Conservation (phyloP, 2,797 vertebrate species). For the Falco cherrug region DNA sequence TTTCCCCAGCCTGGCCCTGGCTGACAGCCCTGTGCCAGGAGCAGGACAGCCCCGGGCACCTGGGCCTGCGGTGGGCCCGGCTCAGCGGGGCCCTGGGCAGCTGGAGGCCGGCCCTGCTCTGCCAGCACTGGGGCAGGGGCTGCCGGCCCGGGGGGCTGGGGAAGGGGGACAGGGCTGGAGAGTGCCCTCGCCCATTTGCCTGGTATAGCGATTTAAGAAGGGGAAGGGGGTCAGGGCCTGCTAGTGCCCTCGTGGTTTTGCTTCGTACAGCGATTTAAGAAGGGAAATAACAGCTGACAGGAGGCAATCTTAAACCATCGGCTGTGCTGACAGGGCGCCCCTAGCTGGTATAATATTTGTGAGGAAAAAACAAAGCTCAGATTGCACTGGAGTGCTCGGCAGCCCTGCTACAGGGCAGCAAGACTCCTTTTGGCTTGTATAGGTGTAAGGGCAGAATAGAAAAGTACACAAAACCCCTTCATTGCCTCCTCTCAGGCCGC, state of each 20-base stretch:
- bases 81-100: neutral
- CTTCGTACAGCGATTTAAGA: neutral
- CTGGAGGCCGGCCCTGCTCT: neutral
- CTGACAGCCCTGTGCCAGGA: neutral
- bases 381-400: rapidly evolving
- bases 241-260: neutral
- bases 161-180: neutral
- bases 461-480: neutral
- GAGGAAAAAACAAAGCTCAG: neutral
- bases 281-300: neutral
- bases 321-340: neutral
- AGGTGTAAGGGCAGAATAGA: neutral
- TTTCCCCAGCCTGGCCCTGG: too few relatives aligned
- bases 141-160: neutral
- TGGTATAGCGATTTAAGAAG: neutral
- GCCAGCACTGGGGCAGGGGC: neutral
- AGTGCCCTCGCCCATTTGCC: neutral
- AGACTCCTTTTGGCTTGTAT: neutral
- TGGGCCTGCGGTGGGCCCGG: rapidly evolving
- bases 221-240: neutral
- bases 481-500: neutral
- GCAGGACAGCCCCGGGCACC: rapidly evolving
- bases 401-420: neutral
- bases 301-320: neutral
- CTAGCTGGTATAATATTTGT: neutral